These are phyloP conservation scores for Parthenolecanium corni DNA, from an alignment of 2,888 invertebrate genomes.

Conservation along the genomic window DNA sequence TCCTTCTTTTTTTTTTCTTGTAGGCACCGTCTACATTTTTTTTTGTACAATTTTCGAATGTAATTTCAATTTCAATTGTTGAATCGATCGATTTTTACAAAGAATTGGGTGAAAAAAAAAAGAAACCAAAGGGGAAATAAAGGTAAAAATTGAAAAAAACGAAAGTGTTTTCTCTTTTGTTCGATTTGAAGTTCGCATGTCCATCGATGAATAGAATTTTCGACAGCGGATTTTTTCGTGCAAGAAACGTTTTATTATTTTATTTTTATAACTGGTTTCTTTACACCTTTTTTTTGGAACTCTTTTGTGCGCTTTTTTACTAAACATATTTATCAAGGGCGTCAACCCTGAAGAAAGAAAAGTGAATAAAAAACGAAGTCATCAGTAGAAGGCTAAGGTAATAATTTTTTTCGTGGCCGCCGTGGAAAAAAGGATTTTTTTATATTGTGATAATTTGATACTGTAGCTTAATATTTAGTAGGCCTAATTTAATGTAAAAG, in stretches of 20 bases:
- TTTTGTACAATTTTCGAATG: neutral
- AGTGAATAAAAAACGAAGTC: neutral
- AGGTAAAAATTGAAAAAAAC: conserved; percentile 1
- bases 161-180: conserved; percentile 8
- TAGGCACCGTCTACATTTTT: too few relatives aligned
- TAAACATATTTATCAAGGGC: conserved; percentile 8
- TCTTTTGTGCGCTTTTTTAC: neutral
- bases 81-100: neutral
- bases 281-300: neutral
- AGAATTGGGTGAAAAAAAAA: neutral
- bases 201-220: conserved; percentile 3
- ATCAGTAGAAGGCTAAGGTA: too few relatives aligned
- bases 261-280: conserved; percentile 6
- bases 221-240: neutral
- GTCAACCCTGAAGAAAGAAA: conserved; percentile 9
- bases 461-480: too few relatives aligned
- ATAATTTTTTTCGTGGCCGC: too few relatives aligned
- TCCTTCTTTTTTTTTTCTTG: too few relatives aligned
- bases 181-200: conserved; percentile 8
- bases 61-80: conserved; percentile 2
- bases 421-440: too few relatives aligned
- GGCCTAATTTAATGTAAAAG: too few relatives aligned
- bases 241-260: conserved; percentile 10
- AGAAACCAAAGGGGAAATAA: neutral
- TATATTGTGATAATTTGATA: too few relatives aligned